Base-by-base conservation (phyloP, 2,113 vertebrate genomes). In the Passer montanus region DNA sequence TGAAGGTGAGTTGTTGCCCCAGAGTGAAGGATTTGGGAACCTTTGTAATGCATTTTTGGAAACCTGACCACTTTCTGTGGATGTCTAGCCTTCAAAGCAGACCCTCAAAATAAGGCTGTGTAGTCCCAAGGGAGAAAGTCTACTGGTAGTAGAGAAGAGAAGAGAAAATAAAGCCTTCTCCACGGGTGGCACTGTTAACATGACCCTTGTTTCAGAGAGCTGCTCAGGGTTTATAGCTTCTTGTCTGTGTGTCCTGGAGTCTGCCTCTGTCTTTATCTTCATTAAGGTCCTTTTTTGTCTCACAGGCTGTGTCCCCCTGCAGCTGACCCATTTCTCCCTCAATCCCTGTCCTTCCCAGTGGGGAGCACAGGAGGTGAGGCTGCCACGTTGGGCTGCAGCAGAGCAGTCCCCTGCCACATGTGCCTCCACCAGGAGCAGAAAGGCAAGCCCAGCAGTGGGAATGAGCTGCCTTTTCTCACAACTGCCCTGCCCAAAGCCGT, bases 81-180 rank as follows among this genome's bases (percentile, higher is more conserved):
- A 68, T 55, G 12, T 20, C 66, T 64, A 43, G 49, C 47, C 44
- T 75, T 70, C 17, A 77, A 84, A 84, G 68, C 66, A 81, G 33
- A n/a, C 10, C 44, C 22, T 94, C 62, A 56, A 56, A 82, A 76
- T 39, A 69, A 76, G 22, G 49, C 49, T 14, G 1, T 68, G 41
- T 72, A 68, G n/a, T 89, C 56, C n/a, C 81, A 72, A 17, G 37
- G 81, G 41, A 69, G 44, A 84, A 78, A 68, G 28, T 41, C 62
- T 72, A 72, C 44, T 74, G 37, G 13, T 31, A 75, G 18, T 2
- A 93, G 50, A 87, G 41, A 47, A 86, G 50, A 87, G 41, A 47
- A 86, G 46, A 50, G 37, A 78, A 95, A 87, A 92, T 56, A 77
- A 86, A 85, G 39, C 73, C 49, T 88, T 88, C 82, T 92, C 75